Evolutionary conservation across 2,888 invertebrate genomes (phyloP), one percentile per base, ranked within the genome.

Genomic region (Cephus rjabovi): DNA sequence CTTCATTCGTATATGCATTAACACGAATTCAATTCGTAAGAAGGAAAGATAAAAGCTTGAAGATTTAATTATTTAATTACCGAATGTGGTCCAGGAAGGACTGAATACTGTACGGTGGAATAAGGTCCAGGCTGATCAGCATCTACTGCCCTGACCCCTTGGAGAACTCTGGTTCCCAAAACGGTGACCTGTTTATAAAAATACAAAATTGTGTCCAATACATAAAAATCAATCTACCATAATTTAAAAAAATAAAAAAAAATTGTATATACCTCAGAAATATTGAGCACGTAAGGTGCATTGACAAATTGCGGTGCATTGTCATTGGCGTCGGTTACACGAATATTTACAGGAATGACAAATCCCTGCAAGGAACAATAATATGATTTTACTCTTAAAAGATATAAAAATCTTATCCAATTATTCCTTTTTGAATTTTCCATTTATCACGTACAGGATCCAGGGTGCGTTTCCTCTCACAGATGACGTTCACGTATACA

Each of bases 311-410:
- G 93, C 0, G 97, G 97, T 12, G 97, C 96, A 92, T 98, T 97
- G 92, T 98, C 98, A 91, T 98, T 98, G 81, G 96, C 97, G 92
- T 98, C 98, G 83, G 96, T 97, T 79, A 98, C 97, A 84, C 97
- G 94, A 76, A 97, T 95, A 84, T 95, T 96, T 68, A 97, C 95
- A 1, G 97, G 97, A 88, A 97, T 96, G 78, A 95, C 94, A 90
- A 96, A 96, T 82, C 95, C 96, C 94, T 95, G 92, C 12, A 88
- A 89, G 82, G 82, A 15, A 75, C 37, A 31, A 30, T 30, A 75
- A 75, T 74, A 37, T 34, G 35, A 74, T 37, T 78, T 12, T 69
- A 69, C 4, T 12, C 23, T 34, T 31, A 76, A 40, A 23, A 23
- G 15, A 73, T 34, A 3, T 35, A 56, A 56, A 40, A 56, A 56